These are phyloP conservation scores for Tonatia bakeri DNA, from an alignment of 2,113 vertebrate genomes.

Conservation along the genomic window DNA sequence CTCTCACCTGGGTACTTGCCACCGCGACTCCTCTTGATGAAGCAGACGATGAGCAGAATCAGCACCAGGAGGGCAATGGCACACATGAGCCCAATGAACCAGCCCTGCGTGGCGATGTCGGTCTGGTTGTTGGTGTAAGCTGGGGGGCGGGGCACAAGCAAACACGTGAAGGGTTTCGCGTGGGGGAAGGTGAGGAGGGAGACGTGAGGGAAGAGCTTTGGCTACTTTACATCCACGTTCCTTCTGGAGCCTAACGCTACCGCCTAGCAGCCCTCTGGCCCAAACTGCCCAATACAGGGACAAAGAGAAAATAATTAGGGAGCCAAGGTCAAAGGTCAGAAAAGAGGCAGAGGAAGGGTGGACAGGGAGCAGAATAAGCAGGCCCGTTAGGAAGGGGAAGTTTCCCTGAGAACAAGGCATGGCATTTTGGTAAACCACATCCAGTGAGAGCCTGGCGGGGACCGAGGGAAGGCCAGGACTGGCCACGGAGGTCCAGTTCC, in stretches of 20 bases:
- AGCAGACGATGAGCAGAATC: constrained; percentile 97
- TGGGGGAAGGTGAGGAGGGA: fast-evolving
- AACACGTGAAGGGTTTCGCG: neutral
- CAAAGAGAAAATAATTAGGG: constrained; percentile 30
- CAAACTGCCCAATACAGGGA: neutral
- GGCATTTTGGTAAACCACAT: neutral
- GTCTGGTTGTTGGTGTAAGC: constrained; percentile 94
- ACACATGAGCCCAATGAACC: constrained; percentile 99
- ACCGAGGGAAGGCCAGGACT: fast-evolving
- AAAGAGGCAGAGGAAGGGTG: constrained; percentile 21
- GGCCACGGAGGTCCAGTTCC: neutral
- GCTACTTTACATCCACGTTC: neutral
- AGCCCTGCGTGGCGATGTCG: constrained; percentile 97
- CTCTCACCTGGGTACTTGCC: constrained; percentile 94
- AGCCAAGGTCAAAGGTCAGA: constrained; percentile 23
- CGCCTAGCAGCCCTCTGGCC: neutral
- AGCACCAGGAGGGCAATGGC: constrained; percentile 97
- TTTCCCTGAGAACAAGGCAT: neutral
- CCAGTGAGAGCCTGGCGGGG: neutral
- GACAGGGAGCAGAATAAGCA: constrained; percentile 42
- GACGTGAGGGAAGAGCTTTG: too few species aligned
- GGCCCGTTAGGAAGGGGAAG: neutral
- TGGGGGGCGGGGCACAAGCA: constrained; percentile 62
- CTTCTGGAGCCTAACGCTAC: neutral
- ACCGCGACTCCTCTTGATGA: constrained; percentile 97